Conservation (phyloP, 2,113 vertebrate genomes). For the Donacobius atricapilla region DNA sequence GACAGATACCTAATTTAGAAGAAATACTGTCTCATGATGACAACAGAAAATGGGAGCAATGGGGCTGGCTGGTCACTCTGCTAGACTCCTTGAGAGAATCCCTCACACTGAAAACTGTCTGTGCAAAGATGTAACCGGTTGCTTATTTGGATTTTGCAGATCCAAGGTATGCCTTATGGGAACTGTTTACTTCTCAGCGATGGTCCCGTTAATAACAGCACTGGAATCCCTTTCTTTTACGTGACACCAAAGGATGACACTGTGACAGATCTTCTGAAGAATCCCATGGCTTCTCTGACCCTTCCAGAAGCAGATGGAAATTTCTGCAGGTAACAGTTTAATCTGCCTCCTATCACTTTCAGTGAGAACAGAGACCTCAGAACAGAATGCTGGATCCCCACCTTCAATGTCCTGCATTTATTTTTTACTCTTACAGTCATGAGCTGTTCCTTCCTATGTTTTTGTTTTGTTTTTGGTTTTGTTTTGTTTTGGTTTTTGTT, state of each 20-base stretch:
- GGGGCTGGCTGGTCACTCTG: neutral
- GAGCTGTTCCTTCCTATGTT: neutral
- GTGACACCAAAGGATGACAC: conserved; percentile 80
- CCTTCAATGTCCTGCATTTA: neutral
- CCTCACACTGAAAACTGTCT: accelerated
- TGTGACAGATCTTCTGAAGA: conserved; percentile 79
- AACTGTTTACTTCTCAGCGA: conserved; percentile 86
- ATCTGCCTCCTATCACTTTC: neutral
- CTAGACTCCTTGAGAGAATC: neutral
- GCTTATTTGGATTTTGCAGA: conserved; percentile 69
- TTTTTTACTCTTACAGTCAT: neutral
- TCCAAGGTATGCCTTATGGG: conserved; percentile 86
- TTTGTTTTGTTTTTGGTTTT: neutral
- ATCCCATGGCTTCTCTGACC: conserved; percentile 81
- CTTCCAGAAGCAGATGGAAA: conserved; percentile 83
- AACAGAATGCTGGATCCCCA: neutral
- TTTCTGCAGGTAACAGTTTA: conserved; percentile 80
- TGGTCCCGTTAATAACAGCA: conserved; percentile 84
- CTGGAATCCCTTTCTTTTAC: conserved; percentile 86
- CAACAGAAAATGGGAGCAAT: neutral
- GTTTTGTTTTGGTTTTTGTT: neutral
- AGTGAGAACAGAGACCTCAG: neutral
- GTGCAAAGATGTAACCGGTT: neutral
- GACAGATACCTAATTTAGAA: neutral
- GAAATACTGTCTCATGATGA: neutral